A percentile compares a stretch with the other conserved stretches of the same genome.
phyloP scores from a whole-genome alignment of 2,113 vertebrate genomes.

The Ammodytes marinus region DNA sequence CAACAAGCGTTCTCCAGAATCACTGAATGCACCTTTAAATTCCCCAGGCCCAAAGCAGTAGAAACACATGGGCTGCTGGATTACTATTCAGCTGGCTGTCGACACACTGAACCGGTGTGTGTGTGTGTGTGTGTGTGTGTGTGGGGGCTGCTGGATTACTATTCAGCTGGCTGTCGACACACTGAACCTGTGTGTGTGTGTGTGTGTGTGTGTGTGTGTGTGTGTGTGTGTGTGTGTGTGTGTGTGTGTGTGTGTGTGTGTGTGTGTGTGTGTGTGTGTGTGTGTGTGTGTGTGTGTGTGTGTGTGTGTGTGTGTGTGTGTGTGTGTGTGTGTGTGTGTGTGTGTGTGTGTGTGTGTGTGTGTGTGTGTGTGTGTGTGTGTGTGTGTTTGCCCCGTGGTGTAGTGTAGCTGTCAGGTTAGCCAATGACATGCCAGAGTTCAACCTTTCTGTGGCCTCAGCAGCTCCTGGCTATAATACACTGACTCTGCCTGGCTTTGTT shows the following conservation, averaged over 20 bases:
- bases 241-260: too few species aligned
- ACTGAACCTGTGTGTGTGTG: constrained; percentile 45
- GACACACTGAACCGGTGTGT: constrained; percentile 52
- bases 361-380: too few species aligned
- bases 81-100: constrained; percentile 67
- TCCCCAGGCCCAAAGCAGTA: constrained; percentile 22
- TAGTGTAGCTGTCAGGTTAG: constrained; percentile 71
- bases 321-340: too few species aligned
- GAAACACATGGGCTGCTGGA: constrained; percentile 41
- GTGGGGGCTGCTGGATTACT: constrained; percentile 56
- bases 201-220: too few species aligned
- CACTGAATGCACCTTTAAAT: constrained; percentile 27
- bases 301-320: too few species aligned
- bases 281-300: too few species aligned
- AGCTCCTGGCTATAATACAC: constrained; percentile 35
- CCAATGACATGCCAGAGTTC: constrained; percentile 59
- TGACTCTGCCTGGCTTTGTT: neutral
- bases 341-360: too few species aligned
- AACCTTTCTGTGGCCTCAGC: constrained; percentile 40
- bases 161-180: constrained; percentile 64
- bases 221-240: too few species aligned
- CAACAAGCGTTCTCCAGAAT: too few species aligned
- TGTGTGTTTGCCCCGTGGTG: constrained; percentile 70
- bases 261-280: too few species aligned
- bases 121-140: too few species aligned